A percentile compares a stretch with the other conserved stretches of the same genome.
phyloP scores from a whole-genome alignment of 2,797 vertebrate species.

The Novumbra hubbsi region DNA sequence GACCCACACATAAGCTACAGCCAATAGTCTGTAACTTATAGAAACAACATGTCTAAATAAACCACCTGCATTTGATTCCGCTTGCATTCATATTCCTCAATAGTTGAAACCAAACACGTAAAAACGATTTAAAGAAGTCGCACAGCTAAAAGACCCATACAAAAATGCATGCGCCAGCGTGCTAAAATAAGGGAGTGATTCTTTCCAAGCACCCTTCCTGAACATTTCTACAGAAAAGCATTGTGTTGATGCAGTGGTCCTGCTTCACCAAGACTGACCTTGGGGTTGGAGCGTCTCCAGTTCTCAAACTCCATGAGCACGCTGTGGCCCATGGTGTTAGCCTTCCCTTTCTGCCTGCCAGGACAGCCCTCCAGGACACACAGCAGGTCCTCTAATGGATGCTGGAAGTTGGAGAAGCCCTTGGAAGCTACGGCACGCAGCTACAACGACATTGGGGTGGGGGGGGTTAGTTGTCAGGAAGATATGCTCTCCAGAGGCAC shows the following conservation, averaged over 20 bases:
- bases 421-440: conserved; percentile 51
- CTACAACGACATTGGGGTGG: conserved; percentile 36
- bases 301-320: conserved; percentile 69
- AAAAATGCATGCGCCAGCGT: too few species aligned
- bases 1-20: too few species aligned
- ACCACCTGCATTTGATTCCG: too few species aligned
- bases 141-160: too few species aligned
- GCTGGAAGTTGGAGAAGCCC: conserved; percentile 69
- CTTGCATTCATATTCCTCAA: too few species aligned
- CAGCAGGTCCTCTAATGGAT: conserved; percentile 67
- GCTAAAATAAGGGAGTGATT: neutral
- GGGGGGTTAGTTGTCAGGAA: neutral
- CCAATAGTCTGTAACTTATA: too few species aligned
- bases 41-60: too few species aligned
- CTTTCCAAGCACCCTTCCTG: neutral
- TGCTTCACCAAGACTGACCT: conserved; percentile 41
- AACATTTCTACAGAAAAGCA: neutral
- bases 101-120: too few species aligned
- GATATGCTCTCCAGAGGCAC: neutral
- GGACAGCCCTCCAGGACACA: conserved; percentile 67
- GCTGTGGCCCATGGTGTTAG: conserved; percentile 56
- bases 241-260: neutral
- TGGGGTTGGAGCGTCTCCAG: conserved; percentile 64
- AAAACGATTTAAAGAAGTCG: too few species aligned
- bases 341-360: conserved; percentile 63